These are phyloP conservation scores for Triplophysa rosa DNA, from an alignment of 2,113 vertebrate species.

Conservation along the genomic window DNA sequence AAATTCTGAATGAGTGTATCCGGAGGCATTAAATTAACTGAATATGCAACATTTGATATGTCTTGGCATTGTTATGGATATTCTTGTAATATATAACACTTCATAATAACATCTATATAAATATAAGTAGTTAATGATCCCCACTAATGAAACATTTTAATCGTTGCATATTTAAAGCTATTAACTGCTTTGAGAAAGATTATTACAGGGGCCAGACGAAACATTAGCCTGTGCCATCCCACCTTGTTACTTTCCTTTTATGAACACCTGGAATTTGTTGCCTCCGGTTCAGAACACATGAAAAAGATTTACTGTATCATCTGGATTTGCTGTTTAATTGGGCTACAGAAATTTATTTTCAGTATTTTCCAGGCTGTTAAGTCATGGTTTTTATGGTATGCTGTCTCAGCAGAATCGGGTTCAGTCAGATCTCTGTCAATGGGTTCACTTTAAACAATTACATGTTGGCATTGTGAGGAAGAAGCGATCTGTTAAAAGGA, in stretches of 20 bases:
- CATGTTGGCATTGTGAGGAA: not conserved
- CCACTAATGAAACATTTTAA: not conserved
- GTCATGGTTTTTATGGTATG: slow-evolving; percentile 59
- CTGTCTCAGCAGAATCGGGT: slow-evolving; percentile 20
- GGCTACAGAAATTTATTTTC: slow-evolving; percentile 40
- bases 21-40: too few relatives aligned
- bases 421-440: slow-evolving; percentile 15
- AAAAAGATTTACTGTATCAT: slow-evolving; percentile 54
- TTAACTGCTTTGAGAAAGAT: slow-evolving; percentile 7
- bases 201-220: not conserved
- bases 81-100: too few relatives aligned
- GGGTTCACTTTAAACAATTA: not conserved
- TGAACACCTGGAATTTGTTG: slow-evolving; percentile 64
- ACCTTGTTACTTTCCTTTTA: slow-evolving; percentile 52
- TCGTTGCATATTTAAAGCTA: not conserved
- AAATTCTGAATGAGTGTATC: too few relatives aligned
- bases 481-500: slow-evolving; percentile 6
- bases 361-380: slow-evolving; percentile 59
- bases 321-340: slow-evolving; percentile 57
- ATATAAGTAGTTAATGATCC: not conserved
- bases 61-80: too few relatives aligned
- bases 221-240: slow-evolving; percentile 13
- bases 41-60: too few relatives aligned
- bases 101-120: too few relatives aligned
- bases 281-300: slow-evolving; percentile 39